Conservation (phyloP, 2,113 vertebrate genomes). For the Loxodonta africana region DNA sequence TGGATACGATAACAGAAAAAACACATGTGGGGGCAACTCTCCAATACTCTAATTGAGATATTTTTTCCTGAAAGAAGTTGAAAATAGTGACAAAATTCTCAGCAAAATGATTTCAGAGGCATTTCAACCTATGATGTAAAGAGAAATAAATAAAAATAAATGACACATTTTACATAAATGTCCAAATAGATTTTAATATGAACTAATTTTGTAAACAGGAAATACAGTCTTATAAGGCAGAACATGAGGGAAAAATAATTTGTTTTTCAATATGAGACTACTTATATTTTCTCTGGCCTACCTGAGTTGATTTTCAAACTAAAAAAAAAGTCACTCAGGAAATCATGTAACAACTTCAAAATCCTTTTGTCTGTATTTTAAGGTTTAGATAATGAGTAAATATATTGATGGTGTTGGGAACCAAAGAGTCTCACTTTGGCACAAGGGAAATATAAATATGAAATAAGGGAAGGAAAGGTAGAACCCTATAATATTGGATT, state of each 20-base stretch:
- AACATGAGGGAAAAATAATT: background rate
- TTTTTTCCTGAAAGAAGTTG: constrained; percentile 22
- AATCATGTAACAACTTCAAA: background rate
- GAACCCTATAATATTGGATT: background rate
- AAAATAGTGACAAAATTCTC: constrained; percentile 61
- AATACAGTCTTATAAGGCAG: background rate
- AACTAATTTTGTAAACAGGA: constrained; percentile 21
- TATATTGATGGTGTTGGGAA: background rate
- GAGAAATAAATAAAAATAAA: constrained; percentile 58
- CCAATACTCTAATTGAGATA: background rate
- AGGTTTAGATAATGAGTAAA: constrained; percentile 17
- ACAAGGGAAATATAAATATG: background rate
- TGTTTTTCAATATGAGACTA: background rate
- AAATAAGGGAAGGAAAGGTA: background rate
- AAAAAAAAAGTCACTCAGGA: background rate
- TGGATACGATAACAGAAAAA: constrained; percentile 27
- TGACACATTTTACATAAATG: constrained; percentile 2
- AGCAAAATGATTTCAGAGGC: constrained; percentile 47
- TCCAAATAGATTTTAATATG: constrained; percentile 36
- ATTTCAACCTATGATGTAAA: constrained; percentile 35
- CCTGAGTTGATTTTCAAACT: background rate
- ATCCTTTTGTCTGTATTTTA: background rate
- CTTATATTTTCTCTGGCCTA: background rate
- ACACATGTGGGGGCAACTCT: background rate
- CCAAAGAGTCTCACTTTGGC: background rate